phyloP scores from a whole-genome alignment of 2,888 invertebrate genomes.

The Nephrotoma flavescens region DNA sequence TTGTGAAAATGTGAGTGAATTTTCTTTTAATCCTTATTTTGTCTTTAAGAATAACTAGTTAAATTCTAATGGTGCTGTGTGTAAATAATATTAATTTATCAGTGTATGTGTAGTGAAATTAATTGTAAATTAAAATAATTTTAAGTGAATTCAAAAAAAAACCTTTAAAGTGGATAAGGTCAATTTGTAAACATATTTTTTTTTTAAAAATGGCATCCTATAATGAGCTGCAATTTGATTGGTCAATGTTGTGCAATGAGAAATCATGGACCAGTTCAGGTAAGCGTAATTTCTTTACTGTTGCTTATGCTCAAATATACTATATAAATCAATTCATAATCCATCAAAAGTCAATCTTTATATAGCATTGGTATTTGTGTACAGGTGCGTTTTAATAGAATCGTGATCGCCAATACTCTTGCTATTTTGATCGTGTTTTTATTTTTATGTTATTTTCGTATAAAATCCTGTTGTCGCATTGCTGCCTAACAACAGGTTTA shows the following conservation, averaged over 20 bases:
- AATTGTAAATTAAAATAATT: background rate
- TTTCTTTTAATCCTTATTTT: background rate
- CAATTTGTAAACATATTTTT: background rate
- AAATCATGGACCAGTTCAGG: background rate
- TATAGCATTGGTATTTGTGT: background rate
- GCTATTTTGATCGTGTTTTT: too few species aligned
- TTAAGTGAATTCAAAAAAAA: background rate
- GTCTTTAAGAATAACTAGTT: background rate
- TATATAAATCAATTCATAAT: background rate
- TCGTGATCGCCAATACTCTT: too few species aligned
- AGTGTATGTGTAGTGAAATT: background rate
- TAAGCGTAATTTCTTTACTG: background rate
- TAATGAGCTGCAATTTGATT: constrained; percentile 19
- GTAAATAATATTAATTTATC: background rate
- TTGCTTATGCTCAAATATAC: background rate
- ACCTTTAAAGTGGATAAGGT: background rate
- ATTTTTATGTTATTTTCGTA: too few species aligned
- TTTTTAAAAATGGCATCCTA: constrained; percentile 16
- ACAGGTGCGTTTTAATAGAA: background rate
- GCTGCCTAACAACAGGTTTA: background rate
- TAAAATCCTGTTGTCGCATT: too few species aligned
- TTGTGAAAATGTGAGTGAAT: background rate
- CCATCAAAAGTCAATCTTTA: background rate
- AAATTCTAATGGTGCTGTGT: background rate
- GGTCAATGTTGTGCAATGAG: constrained; percentile 15